phyloP scores from a whole-genome alignment of 2,888 invertebrate genomes.

The Rhyacophila evoluta region DNA sequence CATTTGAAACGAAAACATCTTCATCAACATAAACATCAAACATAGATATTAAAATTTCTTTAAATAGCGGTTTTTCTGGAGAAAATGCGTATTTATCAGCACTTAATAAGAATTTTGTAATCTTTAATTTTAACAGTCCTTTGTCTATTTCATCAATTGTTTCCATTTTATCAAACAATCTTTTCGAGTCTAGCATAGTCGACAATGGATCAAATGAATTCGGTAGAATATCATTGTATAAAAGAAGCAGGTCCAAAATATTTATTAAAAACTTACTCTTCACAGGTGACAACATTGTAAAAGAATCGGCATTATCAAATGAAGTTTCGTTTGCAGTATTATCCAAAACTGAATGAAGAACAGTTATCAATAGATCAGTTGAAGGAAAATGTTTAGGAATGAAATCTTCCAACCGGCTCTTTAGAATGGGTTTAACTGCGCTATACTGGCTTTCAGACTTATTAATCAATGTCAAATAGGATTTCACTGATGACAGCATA shows the following conservation, averaged over 20 bases:
- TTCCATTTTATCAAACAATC: slow-evolving; percentile 62
- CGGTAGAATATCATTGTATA: slow-evolving; percentile 65
- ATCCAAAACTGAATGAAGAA: slow-evolving; percentile 62
- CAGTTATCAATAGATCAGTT: slow-evolving; percentile 60
- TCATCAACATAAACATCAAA: slow-evolving; percentile 68
- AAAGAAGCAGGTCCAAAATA: slow-evolving; percentile 63
- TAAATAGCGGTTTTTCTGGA: slow-evolving; percentile 68
- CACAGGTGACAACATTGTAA: slow-evolving; percentile 60
- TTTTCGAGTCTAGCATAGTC: slow-evolving; percentile 65
- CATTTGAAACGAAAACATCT: slow-evolving; percentile 63
- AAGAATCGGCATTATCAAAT: slow-evolving; percentile 57
- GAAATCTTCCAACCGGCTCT: slow-evolving; percentile 64
- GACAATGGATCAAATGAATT: slow-evolving; percentile 66
- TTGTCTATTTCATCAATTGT: slow-evolving; percentile 59
- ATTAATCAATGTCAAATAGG: slow-evolving; percentile 69
- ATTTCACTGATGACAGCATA: slow-evolving; percentile 68
- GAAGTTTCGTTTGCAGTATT: slow-evolving; percentile 56
- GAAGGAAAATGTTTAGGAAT: slow-evolving; percentile 66
- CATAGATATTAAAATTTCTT: slow-evolving; percentile 70
- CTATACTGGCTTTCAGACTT: slow-evolving; percentile 55
- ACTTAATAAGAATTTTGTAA: slow-evolving; percentile 65
- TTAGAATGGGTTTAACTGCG: slow-evolving; percentile 60
- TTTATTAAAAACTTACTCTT: slow-evolving; percentile 61
- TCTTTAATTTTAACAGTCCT: slow-evolving; percentile 65
- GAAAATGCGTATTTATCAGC: slow-evolving; percentile 68